Base-by-base conservation (phyloP, 2,888 invertebrate species). In the Plutella xylostella region DNA sequence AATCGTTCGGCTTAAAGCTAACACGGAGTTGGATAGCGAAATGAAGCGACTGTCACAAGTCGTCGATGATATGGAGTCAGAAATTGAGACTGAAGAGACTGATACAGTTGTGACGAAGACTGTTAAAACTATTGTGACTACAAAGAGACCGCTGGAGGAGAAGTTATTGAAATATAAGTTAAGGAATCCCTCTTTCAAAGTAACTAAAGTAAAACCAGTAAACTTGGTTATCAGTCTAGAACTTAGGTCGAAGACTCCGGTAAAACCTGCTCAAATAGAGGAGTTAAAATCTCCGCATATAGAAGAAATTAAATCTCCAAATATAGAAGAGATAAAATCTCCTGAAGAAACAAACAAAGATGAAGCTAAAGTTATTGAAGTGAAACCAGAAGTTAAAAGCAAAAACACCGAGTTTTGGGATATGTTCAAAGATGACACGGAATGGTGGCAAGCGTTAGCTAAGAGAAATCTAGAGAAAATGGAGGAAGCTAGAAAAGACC, bases 391-490 rank as follows among this genome's bases (percentile, higher is more conserved):
- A 6, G 30, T 44, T 40, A 22, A 41, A 7, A 20, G 19, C 11
- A 43, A 40, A 37, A 42, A 39, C 1, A 19, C 19, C 18, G 46
- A 79, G 37, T 82, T 83, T 52, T 82, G 80, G 80, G 74, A 70
- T 44, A 62, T 84, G 55, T 83, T 85, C 51, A 75, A 72, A 51
- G 76, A 83, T 47, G 85, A 85, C 28, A 72, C 80, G 0, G 84
- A 83, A 42, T 76, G 80, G 71, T 85, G 84, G 84, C 80, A 74
- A 43, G 82, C 72, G 0, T 51, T 85, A 17, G 83, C 84, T 1
- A 73, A 80, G 45, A 72, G 82, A 42, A 79, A 85, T 55, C 54
- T 84, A 11, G 72, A 79, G 2, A 82, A 76, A 60, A 80, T 83
- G 76, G 76, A 83, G 39, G 80, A 82, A 47, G 75, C 83, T 0